Conservation (phyloP, 1,140 invertebrate species). For the Diabrotica virgifera region DNA sequence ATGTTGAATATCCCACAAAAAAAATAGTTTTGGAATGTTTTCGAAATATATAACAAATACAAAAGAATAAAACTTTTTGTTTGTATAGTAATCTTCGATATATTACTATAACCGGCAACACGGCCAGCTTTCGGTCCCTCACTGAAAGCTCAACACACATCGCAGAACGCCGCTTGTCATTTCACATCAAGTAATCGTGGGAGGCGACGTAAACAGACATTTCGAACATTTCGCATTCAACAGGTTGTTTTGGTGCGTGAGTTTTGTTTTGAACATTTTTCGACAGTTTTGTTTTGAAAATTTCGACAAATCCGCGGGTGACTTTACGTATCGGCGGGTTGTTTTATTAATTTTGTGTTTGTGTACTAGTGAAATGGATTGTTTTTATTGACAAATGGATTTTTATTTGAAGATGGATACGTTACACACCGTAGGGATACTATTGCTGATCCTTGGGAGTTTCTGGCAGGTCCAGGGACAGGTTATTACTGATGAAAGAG, state of each 20-base stretch:
- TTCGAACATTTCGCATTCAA: not conserved
- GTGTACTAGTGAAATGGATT: conserved; percentile 1
- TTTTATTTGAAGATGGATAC: not conserved
- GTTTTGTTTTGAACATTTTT: conserved; percentile 5
- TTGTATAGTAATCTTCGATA: too few species aligned
- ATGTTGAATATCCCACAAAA: too few species aligned
- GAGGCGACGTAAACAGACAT: not conserved
- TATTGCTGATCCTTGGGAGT: not conserved
- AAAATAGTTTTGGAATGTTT: too few species aligned
- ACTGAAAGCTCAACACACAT: conserved; percentile 5
- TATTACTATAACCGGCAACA: not conserved
- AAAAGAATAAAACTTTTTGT: too few species aligned
- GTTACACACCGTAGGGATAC: not conserved
- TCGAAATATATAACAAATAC: too few species aligned
- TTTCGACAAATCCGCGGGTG: not conserved
- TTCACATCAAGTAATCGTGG: conserved; percentile 14
- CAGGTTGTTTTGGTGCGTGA: not conserved
- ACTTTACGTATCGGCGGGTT: not conserved
- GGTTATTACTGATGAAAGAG: conserved; percentile 2
- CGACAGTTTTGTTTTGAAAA: not conserved
- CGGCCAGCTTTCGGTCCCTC: conserved; percentile 4
- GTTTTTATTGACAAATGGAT: not conserved
- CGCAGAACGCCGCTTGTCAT: conserved; percentile 3
- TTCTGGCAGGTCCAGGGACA: not conserved
- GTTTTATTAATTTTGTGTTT: not conserved